These are phyloP conservation scores for Quadroppia sp. DNA, from an alignment of 2,888 invertebrate species.

Conservation along the genomic window DNA sequence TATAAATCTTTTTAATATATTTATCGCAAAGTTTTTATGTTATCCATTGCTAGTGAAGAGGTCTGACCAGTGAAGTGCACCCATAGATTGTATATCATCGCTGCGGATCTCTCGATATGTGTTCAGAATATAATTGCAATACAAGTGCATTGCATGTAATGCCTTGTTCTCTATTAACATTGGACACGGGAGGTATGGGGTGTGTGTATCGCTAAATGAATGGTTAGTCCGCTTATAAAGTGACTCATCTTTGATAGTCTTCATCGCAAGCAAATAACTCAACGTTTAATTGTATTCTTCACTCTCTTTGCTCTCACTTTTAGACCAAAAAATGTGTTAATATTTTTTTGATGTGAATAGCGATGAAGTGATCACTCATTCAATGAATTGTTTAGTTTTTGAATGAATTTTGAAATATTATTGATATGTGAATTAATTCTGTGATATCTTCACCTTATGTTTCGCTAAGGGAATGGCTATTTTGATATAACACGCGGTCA, in stretches of 20 bases:
- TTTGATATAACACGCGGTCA: background rate
- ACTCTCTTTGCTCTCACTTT: background rate
- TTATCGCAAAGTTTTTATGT: background rate
- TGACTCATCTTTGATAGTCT: background rate
- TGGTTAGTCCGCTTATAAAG: background rate
- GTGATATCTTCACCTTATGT: background rate
- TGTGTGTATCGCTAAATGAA: background rate
- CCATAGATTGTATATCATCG: background rate
- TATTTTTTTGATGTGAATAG: background rate
- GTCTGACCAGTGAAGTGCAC: slow-evolving; percentile 3
- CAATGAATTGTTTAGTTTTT: background rate
- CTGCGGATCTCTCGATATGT: background rate
- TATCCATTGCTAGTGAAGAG: background rate
- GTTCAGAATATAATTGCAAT: background rate
- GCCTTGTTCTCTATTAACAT: background rate
- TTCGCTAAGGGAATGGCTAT: background rate
- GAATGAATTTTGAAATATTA: background rate
- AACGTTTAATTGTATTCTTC: background rate
- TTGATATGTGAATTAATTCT: background rate
- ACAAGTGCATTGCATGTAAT: slow-evolving; percentile 1
- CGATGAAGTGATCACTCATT: slow-evolving; percentile 25
- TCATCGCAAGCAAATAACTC: background rate
- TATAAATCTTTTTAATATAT: background rate
- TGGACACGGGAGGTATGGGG: background rate
- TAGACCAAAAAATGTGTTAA: background rate